phyloP scores from a whole-genome alignment of 2,113 vertebrate species.

The Marmota monax region DNA sequence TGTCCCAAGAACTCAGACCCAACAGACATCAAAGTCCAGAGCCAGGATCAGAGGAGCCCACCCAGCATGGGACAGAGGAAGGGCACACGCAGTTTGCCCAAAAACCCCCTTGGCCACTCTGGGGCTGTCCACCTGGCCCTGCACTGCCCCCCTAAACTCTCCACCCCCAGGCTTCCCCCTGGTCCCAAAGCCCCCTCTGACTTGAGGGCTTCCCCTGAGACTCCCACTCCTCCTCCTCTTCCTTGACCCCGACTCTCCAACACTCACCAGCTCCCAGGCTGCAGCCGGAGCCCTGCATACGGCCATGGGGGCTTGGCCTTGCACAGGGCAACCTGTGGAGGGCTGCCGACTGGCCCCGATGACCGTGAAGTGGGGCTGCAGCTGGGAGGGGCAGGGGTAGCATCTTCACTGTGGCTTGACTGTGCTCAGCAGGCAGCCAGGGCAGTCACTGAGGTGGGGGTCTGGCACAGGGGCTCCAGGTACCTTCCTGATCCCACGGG shows the following conservation, averaged over 20 bases:
- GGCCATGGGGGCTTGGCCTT: not conserved
- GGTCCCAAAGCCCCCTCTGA: not conserved
- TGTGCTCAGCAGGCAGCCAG: not conserved
- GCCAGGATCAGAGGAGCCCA: not conserved
- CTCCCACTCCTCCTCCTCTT: not conserved
- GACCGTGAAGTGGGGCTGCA: too few species aligned
- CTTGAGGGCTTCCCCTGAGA: not conserved
- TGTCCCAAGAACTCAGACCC: not conserved
- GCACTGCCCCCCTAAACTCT: not conserved
- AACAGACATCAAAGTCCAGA: not conserved
- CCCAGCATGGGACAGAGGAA: not conserved
- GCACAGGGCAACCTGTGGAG: not conserved
- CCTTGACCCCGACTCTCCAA: not conserved
- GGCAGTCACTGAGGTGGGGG: not conserved
- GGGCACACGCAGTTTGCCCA: not conserved
- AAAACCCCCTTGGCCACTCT: not conserved
- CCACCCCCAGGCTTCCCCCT: not conserved
- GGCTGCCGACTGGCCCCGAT: not conserved
- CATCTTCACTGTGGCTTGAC: not conserved
- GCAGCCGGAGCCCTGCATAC: not conserved
- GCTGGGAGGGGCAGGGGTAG: not conserved
- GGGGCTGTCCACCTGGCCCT: not conserved
- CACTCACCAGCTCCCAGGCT: not conserved
- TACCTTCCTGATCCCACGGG: too few species aligned
- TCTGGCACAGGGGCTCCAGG: not conserved